A percentile compares a stretch with the other conserved stretches of the same genome.
Conservation (phyloP, 1,140 invertebrate species). For the Muscidifurax raptorellus region DNA sequence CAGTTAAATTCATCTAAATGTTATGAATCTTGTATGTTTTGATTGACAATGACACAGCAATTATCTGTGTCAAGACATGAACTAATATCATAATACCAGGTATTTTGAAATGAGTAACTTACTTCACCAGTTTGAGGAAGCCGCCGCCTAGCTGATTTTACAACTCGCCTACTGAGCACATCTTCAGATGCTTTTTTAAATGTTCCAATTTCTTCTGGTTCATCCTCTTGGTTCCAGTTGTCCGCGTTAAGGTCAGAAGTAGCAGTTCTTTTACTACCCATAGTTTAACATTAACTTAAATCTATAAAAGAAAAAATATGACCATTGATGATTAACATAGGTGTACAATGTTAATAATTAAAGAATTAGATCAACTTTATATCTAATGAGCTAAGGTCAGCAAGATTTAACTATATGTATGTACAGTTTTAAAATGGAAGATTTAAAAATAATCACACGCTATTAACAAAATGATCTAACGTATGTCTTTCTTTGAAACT, state of each 20-base stretch:
- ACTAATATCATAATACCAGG: not conserved
- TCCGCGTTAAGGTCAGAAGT: slow-evolving; percentile 88
- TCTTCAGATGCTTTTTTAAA: slow-evolving; percentile 84
- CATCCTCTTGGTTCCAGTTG: slow-evolving; percentile 94
- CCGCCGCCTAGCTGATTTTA: slow-evolving; percentile 86
- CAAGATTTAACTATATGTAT: too few species aligned
- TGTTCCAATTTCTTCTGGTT: slow-evolving; percentile 84
- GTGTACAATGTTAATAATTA: not conserved
- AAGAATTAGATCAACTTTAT: not conserved
- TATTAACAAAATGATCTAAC: too few species aligned
- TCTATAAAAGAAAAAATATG: not conserved
- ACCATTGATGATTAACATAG: not conserved
- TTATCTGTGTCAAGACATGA: not conserved
- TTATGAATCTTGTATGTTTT: too few species aligned
- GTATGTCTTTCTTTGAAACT: too few species aligned
- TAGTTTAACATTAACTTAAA: slow-evolving; percentile 64
- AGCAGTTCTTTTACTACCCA: slow-evolving; percentile 87
- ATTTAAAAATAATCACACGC: too few species aligned
- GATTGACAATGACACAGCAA: not conserved
- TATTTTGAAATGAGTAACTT: slow-evolving; percentile 21
- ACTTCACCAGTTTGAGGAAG: slow-evolving; percentile 54
- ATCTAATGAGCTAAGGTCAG: not conserved
- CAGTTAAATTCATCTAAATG: slow-evolving; percentile 24
- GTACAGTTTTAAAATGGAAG: too few species aligned
- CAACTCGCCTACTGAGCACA: slow-evolving; percentile 83